A percentile compares a stretch with the other conserved stretches of the same genome.
phyloP scores from a whole-genome alignment of 2,113 vertebrate species.

The Desmodus rotundus region DNA sequence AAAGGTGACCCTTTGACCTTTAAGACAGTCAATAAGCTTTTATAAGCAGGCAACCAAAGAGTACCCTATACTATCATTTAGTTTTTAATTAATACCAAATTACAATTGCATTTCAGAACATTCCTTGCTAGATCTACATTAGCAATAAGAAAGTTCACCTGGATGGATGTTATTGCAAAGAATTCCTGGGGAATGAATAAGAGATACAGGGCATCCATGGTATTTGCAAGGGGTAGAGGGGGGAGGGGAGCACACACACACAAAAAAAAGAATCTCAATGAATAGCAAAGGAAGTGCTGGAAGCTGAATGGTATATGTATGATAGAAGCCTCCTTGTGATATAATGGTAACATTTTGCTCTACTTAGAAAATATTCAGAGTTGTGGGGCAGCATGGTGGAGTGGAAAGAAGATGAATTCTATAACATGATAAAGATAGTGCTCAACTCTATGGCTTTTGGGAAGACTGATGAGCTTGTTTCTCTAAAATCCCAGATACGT shows the following conservation, averaged over 20 bases:
- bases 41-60: background rate
- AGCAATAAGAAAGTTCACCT: background rate
- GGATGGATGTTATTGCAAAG: background rate
- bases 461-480: background rate
- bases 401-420: background rate
- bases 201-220: background rate
- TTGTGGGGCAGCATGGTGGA: background rate
- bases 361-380: background rate
- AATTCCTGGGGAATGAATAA: background rate
- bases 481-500: background rate
- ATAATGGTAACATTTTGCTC: background rate
- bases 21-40: constrained; percentile 1
- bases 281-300: background rate
- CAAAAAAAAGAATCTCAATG: background rate
- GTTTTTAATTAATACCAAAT: constrained; percentile 53
- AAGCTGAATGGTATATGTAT: background rate
- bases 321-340: background rate
- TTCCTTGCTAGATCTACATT: background rate
- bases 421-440: background rate
- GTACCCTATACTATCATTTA: background rate
- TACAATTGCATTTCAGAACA: background rate
- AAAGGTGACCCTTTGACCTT: background rate
- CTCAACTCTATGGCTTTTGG: background rate
- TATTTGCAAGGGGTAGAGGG: accelerated
- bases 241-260: background rate